Evolutionary conservation across 1,140 invertebrate genomes (phyloP).

Genomic region (Ips nitidus): DNA sequence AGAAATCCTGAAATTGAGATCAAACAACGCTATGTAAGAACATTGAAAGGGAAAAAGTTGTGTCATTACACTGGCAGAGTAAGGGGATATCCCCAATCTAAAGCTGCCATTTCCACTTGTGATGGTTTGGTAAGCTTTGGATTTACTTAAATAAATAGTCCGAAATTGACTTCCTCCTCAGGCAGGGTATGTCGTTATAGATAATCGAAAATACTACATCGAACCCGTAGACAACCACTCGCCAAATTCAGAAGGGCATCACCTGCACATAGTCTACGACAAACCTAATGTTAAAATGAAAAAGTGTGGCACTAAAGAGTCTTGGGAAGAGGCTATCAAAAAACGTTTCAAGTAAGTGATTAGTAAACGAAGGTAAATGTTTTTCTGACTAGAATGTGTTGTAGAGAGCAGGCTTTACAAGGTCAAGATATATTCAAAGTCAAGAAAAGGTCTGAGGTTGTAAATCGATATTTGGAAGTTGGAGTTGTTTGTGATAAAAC

Average conservation of each 20-base stretch:
- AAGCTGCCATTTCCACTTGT: constrained; percentile 62
- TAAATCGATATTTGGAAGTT: constrained; percentile 63
- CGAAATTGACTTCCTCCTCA: constrained; percentile 37
- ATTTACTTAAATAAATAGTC: not conserved
- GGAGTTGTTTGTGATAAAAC: constrained; percentile 66
- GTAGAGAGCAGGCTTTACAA: constrained; percentile 25
- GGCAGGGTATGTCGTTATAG: constrained; percentile 55
- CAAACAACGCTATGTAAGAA: constrained; percentile 34
- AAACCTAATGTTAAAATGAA: constrained; percentile 31
- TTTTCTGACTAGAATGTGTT: not conserved
- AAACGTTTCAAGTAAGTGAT: constrained; percentile 46
- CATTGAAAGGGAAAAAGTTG: constrained; percentile 45
- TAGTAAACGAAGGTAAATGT: not conserved
- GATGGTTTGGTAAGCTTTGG: constrained; percentile 61
- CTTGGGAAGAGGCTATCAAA: constrained; percentile 55
- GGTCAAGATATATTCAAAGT: constrained; percentile 34
- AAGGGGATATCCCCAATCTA: constrained; percentile 54
- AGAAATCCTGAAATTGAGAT: constrained; percentile 43
- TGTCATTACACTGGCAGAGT: constrained; percentile 62
- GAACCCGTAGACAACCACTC: constrained; percentile 54
- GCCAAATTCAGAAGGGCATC: constrained; percentile 53
- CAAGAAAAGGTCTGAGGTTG: constrained; percentile 47
- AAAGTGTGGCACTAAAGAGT: constrained; percentile 45
- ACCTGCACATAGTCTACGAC: constrained; percentile 56
- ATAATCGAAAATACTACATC: constrained; percentile 55